Evolutionary conservation across 2,888 invertebrate species (phyloP).

Genomic region (Calameuta idolon): DNA sequence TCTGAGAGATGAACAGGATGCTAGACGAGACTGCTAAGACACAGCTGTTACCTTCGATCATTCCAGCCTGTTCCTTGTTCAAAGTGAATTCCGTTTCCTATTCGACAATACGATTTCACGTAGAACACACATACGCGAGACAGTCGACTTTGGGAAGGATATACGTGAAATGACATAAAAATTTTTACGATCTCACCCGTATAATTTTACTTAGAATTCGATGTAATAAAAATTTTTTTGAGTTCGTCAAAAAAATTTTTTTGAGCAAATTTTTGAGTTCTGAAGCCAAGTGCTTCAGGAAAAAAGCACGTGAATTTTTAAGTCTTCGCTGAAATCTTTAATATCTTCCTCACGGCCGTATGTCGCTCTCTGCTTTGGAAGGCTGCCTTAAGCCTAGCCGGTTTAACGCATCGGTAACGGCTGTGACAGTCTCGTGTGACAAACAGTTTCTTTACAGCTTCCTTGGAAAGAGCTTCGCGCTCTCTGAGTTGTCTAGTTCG

Average conservation of each 20-base stretch:
- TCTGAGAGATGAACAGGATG: slow-evolving; percentile 22
- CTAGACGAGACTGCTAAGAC: background rate
- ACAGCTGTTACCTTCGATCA: slow-evolving; percentile 20
- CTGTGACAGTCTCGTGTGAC: slow-evolving; percentile 34
- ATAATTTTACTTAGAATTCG: background rate
- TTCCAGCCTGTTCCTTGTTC: background rate
- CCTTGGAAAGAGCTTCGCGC: slow-evolving; percentile 14
- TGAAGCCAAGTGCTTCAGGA: background rate
- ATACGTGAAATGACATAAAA: background rate
- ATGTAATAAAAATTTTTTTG: background rate
- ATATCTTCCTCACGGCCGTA: background rate
- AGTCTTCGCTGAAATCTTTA: background rate
- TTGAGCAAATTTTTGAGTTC: no score
- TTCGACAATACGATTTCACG: background rate
- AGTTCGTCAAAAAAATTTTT: no score
- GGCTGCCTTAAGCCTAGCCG: background rate
- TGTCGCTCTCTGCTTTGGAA: background rate
- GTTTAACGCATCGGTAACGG: slow-evolving; percentile 34
- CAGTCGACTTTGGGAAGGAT: background rate
- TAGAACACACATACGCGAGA: background rate
- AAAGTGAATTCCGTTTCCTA: background rate
- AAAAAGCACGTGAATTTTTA: background rate
- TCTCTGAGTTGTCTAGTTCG: slow-evolving; percentile 16
- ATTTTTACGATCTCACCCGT: background rate
- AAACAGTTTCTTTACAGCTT: slow-evolving; percentile 33